Evolutionary conservation across 2,888 invertebrate genomes (phyloP).

Genomic region (Andricus quercusramuli): DNA sequence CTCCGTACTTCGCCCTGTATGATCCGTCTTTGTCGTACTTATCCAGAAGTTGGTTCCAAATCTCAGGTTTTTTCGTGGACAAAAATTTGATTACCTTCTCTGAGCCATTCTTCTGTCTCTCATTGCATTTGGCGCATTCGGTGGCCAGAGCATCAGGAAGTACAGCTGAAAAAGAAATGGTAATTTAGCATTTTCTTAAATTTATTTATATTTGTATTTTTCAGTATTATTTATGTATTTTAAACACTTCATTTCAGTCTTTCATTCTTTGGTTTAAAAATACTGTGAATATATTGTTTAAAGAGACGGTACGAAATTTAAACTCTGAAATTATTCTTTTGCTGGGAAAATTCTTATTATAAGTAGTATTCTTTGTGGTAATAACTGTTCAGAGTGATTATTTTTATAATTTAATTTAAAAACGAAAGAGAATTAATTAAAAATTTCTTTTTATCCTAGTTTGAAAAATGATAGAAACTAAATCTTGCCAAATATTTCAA

Average conservation of each 20-base stretch:
- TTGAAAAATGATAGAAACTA: neutral
- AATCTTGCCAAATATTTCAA: neutral
- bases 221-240: too few relatives aligned
- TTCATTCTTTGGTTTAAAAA: too few relatives aligned
- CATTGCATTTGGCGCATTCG: slow-evolving; percentile 85
- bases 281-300: too few relatives aligned
- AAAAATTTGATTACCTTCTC: slow-evolving; percentile 84
- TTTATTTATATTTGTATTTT: too few relatives aligned
- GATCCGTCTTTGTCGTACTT: slow-evolving; percentile 86
- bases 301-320: too few relatives aligned
- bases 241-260: too few relatives aligned
- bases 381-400: too few relatives aligned
- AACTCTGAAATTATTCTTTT: too few relatives aligned
- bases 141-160: slow-evolving; percentile 87
- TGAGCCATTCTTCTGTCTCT: slow-evolving; percentile 83
- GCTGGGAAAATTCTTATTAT: too few relatives aligned
- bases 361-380: too few relatives aligned
- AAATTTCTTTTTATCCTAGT: neutral
- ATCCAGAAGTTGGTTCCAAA: slow-evolving; percentile 84
- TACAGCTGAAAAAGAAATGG: slow-evolving; percentile 78
- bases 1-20: slow-evolving; percentile 84
- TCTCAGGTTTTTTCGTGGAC: slow-evolving; percentile 80
- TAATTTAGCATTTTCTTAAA: neutral
- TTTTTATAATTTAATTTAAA: neutral
- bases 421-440: neutral